A percentile compares a stretch with the other conserved stretches of the same genome.
Conservation (phyloP, 2,797 vertebrate genomes). For the Leucoraja ocellata region DNA sequence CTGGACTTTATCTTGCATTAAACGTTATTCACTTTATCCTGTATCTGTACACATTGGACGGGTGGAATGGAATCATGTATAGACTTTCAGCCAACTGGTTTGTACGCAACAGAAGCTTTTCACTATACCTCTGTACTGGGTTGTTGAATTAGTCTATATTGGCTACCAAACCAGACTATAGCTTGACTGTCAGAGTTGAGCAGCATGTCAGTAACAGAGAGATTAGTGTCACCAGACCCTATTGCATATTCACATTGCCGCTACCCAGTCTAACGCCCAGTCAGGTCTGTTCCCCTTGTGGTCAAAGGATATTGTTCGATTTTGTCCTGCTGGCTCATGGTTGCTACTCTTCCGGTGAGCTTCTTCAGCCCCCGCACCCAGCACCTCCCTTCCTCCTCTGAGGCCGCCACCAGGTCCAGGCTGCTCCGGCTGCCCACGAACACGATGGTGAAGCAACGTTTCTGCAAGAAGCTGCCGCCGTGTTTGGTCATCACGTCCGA, state of each 20-base stretch:
- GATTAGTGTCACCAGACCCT: background rate
- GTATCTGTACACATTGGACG: no score
- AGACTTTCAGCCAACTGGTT: no score
- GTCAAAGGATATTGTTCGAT: conserved; percentile 89
- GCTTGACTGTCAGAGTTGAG: background rate
- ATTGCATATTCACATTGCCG: background rate
- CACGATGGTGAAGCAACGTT: conserved; percentile 78
- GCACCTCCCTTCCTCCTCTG: conserved; percentile 66
- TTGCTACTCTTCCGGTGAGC: conserved; percentile 66
- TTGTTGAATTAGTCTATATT: no score
- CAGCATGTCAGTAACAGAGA: background rate
- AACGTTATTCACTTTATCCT: no score
- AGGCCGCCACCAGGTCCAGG: conserved; percentile 75
- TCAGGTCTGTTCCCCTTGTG: background rate
- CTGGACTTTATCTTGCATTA: no score
- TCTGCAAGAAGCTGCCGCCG: conserved; percentile 61
- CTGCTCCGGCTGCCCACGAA: conserved; percentile 79
- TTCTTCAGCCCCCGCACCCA: conserved; percentile 83
- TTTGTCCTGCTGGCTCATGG: conserved; percentile 86
- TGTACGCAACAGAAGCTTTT: no score
- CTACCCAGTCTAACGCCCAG: background rate
- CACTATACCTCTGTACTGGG: no score
- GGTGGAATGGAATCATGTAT: no score
- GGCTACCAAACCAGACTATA: background rate
- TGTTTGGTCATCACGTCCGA: conserved; percentile 75